A percentile compares a stretch with the other conserved stretches of the same genome.
phyloP scores from a whole-genome alignment of 35 echinoderm and acorn worm species.

The Patiria miniata region DNA sequence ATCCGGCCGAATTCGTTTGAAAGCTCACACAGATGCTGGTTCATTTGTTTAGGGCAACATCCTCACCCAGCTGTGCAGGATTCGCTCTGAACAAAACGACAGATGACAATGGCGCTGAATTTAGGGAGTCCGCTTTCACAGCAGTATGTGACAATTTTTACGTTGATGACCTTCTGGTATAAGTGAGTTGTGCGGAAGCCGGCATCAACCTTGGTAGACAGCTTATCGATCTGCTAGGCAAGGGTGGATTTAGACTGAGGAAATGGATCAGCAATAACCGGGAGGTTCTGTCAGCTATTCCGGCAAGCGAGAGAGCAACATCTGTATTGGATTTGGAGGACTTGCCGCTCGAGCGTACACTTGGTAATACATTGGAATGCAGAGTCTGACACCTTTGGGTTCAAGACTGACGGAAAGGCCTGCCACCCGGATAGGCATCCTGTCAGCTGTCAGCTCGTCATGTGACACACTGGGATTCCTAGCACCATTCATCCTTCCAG shows the following conservation, averaged over 20 bases:
- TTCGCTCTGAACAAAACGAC: conserved; percentile 60
- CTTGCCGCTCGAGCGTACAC: conserved; percentile 34
- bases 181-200: background rate
- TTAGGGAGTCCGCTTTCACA: no score
- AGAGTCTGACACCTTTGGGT: conserved; percentile 46
- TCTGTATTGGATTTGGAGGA: conserved; percentile 18
- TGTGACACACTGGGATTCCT: conserved; percentile 65
- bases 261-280: no score
- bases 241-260: no score
- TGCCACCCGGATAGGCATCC: conserved; percentile 48
- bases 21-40: conserved; percentile 41
- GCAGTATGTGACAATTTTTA: conserved; percentile 46
- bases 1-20: no score
- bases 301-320: conserved; percentile 33
- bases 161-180: conserved; percentile 66
- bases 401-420: conserved; percentile 51
- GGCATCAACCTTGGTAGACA: no score
- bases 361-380: conserved; percentile 37
- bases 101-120: conserved; percentile 15
- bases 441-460: conserved; percentile 51
- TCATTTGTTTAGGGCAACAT: conserved; percentile 51
- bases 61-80: conserved; percentile 53
- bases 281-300: no score
- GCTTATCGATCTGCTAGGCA: background rate
- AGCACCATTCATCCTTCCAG: conserved; percentile 39